Evolutionary conservation across 2,888 invertebrate genomes (phyloP).

Genomic region (Iselma pallidipennis): DNA sequence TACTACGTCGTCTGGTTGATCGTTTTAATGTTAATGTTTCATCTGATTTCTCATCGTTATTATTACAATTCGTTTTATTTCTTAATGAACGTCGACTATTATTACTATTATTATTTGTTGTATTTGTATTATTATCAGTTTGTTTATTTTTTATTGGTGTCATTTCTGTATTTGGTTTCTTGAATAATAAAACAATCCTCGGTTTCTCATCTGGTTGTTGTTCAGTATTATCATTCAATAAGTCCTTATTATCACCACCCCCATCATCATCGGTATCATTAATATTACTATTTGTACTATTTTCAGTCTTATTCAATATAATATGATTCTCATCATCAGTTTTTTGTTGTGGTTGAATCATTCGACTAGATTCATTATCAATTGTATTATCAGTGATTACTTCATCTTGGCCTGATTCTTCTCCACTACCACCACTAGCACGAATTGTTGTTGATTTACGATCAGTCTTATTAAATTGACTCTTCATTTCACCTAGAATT

Average conservation of each 20-base stretch:
- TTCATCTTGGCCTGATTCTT: conserved; percentile 8
- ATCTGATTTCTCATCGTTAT: conserved; percentile 32
- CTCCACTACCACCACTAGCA: conserved; percentile 6
- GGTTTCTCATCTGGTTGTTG: conserved; percentile 26
- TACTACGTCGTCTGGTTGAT: conserved; percentile 66
- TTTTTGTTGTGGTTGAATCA: too few species aligned
- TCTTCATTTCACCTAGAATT: conserved; percentile 52
- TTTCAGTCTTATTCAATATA: conserved; percentile 26
- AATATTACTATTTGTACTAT: conserved; percentile 16
- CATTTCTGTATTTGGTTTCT: conserved; percentile 47
- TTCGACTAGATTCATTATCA: conserved; percentile 9
- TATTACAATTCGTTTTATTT: conserved; percentile 32
- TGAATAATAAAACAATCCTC: conserved; percentile 29
- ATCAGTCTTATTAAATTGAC: conserved; percentile 53
- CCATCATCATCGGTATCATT: conserved; percentile 20
- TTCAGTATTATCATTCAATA: too few species aligned
- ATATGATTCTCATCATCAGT: conserved; percentile 11
- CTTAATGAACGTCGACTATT: conserved; percentile 55
- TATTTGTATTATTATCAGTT: too few species aligned
- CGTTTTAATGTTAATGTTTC: conserved; percentile 63
- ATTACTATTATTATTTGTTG: conserved; percentile 49
- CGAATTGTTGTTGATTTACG: conserved; percentile 45
- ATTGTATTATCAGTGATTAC: conserved; percentile 8
- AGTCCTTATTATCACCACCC: conserved; percentile 25
- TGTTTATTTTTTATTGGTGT: conserved; percentile 38